Conservation (phyloP, 2,113 vertebrate genomes). For the Caranx ignobilis region DNA sequence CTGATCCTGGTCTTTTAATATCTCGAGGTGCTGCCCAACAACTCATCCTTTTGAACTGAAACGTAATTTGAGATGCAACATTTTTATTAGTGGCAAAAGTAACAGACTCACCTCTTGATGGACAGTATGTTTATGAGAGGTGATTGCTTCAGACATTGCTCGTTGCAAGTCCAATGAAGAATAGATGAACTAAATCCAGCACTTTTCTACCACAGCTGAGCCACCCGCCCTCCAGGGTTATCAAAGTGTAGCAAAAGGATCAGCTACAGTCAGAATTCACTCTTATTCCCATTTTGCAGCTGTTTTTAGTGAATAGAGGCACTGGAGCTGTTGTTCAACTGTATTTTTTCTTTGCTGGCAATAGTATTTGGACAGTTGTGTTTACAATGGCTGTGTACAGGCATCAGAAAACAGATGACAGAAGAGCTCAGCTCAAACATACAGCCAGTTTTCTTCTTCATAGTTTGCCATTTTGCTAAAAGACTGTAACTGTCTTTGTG, state of each 20-base stretch:
- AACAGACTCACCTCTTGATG: slow-evolving; percentile 20
- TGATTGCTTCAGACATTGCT: slow-evolving; percentile 28
- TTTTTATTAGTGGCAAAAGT: neutral
- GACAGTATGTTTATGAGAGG: slow-evolving; percentile 33
- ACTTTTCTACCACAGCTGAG: slow-evolving; percentile 61
- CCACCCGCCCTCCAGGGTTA: slow-evolving; percentile 38
- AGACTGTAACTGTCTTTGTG: too few species aligned
- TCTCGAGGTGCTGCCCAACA: neutral
- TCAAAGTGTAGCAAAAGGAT: slow-evolving; percentile 54
- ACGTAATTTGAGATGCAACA: neutral
- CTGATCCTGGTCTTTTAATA: neutral
- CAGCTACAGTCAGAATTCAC: slow-evolving; percentile 27
- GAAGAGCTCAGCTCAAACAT: too few species aligned
- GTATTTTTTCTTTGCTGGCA: slow-evolving; percentile 15
- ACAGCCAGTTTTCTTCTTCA: too few species aligned
- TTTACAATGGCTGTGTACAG: neutral
- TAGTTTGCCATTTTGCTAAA: too few species aligned
- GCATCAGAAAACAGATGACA: neutral
- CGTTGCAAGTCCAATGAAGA: slow-evolving; percentile 34
- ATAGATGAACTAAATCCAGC: slow-evolving; percentile 42
- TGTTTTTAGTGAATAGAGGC: slow-evolving; percentile 43
- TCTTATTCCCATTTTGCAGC: slow-evolving; percentile 39
- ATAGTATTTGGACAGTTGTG: neutral
- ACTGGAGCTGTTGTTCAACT: slow-evolving; percentile 18
- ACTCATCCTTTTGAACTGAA: neutral